Evolutionary conservation across 2,113 vertebrate genomes (phyloP), one percentile per base, ranked within the genome.

Genomic region (Mesitornis unicolor): DNA sequence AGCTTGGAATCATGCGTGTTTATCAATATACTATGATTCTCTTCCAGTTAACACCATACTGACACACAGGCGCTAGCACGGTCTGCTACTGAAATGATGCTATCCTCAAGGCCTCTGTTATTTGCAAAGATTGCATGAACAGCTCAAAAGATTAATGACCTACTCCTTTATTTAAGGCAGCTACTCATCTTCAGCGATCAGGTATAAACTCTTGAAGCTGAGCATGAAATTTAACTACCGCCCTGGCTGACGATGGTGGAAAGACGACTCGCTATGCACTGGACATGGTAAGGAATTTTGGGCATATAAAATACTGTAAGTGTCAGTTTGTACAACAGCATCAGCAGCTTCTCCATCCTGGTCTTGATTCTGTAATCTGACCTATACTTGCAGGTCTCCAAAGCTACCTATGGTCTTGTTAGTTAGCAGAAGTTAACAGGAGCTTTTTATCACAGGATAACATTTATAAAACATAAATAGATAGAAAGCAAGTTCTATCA

Each of bases 81-180:
- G 22, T 80, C 45, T 85, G 78, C 83, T 56, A 3, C 1, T 57
- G 47, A 74, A 88, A 83, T 51, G 24, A 29, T 3, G 19, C 28
- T 53, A 60, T 67, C 51, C 75, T 84, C 50, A n/a, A 93, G 85
- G 79, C 31, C 31, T 71, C 71, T 64, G 57, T 20, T n/a, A 26
- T 83, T 73, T 89, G 57, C 42, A 89, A 53, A 89, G 87, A 68
- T 22, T 35, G 40, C 48, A 48, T 20, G 38, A 85, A 64, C 50
- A 86, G 64, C 25, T 79, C 68, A 45, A 35, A 91, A 79, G 60
- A 93, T 82, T 67, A 79, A 90, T 51, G 86, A 70, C 45, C 65
- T 87, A 48, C 54, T 86, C 75, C 61, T 94, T 77, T 90, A 79
- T 50, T 87, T 77, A 67, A 90, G 77, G 81, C 57, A 94, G 78